phyloP scores from a whole-genome alignment of 2,113 vertebrate genomes.

The Empidonax traillii region DNA sequence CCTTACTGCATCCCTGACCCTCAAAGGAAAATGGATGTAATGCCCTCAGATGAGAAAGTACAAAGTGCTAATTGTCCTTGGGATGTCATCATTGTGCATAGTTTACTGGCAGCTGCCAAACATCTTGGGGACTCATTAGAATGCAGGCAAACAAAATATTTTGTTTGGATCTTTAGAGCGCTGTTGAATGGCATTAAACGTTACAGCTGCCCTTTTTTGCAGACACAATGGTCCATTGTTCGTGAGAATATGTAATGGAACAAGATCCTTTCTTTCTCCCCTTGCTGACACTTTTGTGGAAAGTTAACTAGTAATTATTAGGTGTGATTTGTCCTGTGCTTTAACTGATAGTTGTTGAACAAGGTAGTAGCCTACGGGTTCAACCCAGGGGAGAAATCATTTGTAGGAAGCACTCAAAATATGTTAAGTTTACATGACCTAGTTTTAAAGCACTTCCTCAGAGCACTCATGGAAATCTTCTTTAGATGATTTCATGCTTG shows the following conservation, averaged over 20 bases:
- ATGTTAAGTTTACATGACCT: neutral
- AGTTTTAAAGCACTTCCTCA: neutral
- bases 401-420: neutral
- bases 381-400: neutral
- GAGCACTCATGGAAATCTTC: neutral
- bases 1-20: neutral
- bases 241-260: neutral
- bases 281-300: neutral
- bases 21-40: neutral
- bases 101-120: neutral
- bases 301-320: neutral
- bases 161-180: neutral
- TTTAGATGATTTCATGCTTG: neutral
- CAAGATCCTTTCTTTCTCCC: rapidly evolving
- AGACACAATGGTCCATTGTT: neutral
- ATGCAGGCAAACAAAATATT: neutral
- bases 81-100: neutral
- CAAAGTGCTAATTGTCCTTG: neutral
- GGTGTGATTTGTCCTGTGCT: neutral
- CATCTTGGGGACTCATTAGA: neutral
- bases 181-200: neutral
- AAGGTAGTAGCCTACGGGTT: neutral
- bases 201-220: neutral
- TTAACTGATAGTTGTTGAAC: neutral
- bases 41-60: neutral